Evolutionary conservation across 64 coral and sea anemone species (phyloP).

Genomic region (Pocillopora verrucosa): DNA sequence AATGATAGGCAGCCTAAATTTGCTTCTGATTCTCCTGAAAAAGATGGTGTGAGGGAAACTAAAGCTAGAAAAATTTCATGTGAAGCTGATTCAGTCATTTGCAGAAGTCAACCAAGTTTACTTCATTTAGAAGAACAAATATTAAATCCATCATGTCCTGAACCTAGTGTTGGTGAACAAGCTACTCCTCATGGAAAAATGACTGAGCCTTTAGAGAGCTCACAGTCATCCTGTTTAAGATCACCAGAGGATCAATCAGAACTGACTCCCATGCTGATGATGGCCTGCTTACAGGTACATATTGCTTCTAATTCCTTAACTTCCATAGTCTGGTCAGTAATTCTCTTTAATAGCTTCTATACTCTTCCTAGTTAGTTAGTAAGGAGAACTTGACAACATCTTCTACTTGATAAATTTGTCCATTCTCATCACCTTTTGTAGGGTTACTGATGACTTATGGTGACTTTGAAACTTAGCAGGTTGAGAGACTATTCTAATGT

Average conservation of each 20-base stretch:
- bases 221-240: neutral
- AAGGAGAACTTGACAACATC: too few relatives aligned
- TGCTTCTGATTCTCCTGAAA: neutral
- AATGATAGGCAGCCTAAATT: neutral
- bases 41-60: neutral
- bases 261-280: slow-evolving; percentile 62
- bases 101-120: neutral
- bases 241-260: neutral
- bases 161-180: slow-evolving; percentile 58
- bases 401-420: too few relatives aligned
- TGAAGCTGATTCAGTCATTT: neutral
- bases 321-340: too few relatives aligned
- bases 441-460: too few relatives aligned
- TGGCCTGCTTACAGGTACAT: slow-evolving; percentile 76
- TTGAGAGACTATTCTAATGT: too few relatives aligned
- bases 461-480: too few relatives aligned
- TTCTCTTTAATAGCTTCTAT: too few relatives aligned
- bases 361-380: too few relatives aligned
- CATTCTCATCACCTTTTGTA: too few relatives aligned
- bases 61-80: neutral
- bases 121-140: neutral
- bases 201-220: slow-evolving; percentile 36
- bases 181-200: slow-evolving; percentile 82
- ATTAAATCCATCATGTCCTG: slow-evolving; percentile 11
- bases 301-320: too few relatives aligned